Conservation (phyloP, 2,113 vertebrate genomes). For the Engraulis encrasicolus region DNA sequence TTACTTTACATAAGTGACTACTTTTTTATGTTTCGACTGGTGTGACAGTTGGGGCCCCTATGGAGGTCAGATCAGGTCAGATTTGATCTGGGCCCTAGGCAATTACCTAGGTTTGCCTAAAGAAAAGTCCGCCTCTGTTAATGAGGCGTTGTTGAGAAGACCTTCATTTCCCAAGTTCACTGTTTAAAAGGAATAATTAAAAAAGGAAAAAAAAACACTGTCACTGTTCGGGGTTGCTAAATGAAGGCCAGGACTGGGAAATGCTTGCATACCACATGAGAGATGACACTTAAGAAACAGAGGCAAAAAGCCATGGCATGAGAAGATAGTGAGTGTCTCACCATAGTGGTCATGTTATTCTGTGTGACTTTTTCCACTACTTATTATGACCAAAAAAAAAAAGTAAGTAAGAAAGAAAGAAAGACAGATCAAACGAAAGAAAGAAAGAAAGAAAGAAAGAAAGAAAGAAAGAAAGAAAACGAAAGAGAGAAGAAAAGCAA, state of each 20-base stretch:
- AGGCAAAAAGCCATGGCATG: constrained; percentile 60
- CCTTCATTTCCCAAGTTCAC: background rate
- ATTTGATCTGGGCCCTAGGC: too few relatives aligned
- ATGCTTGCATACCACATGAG: constrained; percentile 64
- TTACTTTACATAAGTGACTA: too few relatives aligned
- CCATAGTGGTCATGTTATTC: constrained; percentile 62
- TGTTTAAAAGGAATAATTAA: constrained; percentile 9
- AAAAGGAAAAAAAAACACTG: background rate
- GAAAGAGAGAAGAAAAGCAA: constrained; percentile 27
- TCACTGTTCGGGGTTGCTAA: background rate
- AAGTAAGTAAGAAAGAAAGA: too few relatives aligned
- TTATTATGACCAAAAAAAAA: constrained; percentile 62
- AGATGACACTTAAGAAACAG: constrained; percentile 65
- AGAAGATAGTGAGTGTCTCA: constrained; percentile 67
- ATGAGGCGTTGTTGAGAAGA: background rate
- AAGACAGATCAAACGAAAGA: too few relatives aligned
- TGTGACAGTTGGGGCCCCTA: too few relatives aligned
- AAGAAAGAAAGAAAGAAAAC: too few relatives aligned
- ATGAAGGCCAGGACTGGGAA: background rate
- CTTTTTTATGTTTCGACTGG: too few relatives aligned
- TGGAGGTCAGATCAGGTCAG: too few relatives aligned
- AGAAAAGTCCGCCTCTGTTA: background rate
- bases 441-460: too few relatives aligned
- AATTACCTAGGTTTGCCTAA: too few relatives aligned
- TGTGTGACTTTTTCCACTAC: constrained; percentile 67